A percentile compares a stretch with the other conserved stretches of the same genome.
phyloP scores from a whole-genome alignment of 2,888 invertebrate genomes.

The Sialis fuliginosa region DNA sequence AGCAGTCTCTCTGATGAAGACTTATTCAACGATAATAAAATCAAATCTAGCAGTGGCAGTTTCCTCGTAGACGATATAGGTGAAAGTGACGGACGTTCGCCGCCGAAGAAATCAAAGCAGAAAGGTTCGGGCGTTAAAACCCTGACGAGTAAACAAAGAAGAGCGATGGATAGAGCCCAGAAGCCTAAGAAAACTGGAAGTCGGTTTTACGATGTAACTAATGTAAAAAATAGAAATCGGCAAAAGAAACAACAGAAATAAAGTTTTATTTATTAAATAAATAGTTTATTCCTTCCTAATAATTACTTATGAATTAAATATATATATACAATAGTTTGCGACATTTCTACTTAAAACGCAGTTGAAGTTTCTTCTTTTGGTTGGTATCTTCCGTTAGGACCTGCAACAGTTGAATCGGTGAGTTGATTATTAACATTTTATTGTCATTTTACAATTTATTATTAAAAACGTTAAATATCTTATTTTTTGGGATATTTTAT shows the following conservation, averaged over 20 bases:
- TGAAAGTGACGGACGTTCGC: conserved; percentile 13
- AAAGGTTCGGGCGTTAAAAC: conserved; percentile 22
- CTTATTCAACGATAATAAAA: too few species aligned
- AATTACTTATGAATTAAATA: too few species aligned
- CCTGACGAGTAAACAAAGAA: conserved; percentile 57
- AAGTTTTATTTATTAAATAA: background rate
- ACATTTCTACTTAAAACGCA: too few species aligned
- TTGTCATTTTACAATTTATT: too few species aligned
- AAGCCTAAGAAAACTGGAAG: conserved; percentile 71
- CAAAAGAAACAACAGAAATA: conserved; percentile 35
- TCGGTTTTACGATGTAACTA: conserved; percentile 75
- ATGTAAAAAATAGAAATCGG: conserved; percentile 76
- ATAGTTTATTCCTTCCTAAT: background rate
- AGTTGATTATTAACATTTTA: too few species aligned
- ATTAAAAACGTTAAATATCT: too few species aligned
- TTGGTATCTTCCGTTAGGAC: too few species aligned
- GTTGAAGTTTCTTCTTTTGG: too few species aligned
- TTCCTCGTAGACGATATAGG: conserved; percentile 27
- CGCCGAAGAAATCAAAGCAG: conserved; percentile 8
- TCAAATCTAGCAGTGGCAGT: conserved; percentile 22
- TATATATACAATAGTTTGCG: too few species aligned
- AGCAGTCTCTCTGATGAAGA: conserved; percentile 18
- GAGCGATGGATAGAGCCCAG: conserved; percentile 53
- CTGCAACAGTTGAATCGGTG: too few species aligned
- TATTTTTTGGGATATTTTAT: too few species aligned